Evolutionary conservation across 2,797 vertebrate genomes (phyloP), one percentile per base, ranked within the genome.

Genomic region (Loriculus beryllinus): DNA sequence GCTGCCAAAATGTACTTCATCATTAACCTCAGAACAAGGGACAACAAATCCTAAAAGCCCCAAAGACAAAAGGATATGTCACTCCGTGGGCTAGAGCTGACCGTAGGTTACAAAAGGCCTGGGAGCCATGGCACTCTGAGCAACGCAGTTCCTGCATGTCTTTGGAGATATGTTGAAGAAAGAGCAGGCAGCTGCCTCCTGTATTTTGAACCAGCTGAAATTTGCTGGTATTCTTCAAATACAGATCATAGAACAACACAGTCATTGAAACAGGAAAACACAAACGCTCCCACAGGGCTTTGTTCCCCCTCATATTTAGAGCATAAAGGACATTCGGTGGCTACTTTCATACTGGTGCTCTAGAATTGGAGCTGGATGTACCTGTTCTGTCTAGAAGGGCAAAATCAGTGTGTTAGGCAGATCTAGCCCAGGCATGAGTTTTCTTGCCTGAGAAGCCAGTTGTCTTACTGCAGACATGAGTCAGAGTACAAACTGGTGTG

Each of bases 101-200:
- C 29, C 9, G 3, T 4, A 4, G 17, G 17, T 63, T 47, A 71
- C 19, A 77, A 70, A 49, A 28, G 28, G 7, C 3, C 2, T 0
- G 31, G 43, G 59, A 76, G 21, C n/a, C 62, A 10, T 21, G 3
- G 25, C 1, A 4, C 29, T 37, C 51, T 59, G 57, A 0, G 3
- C 1, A 2, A 13, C 14, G 18, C 21, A 4, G 10, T 7, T 0
- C 0, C 69, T 64, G 37, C 47, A 9, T 2, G 1, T 39, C 22
- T 19, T 23, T 21, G 47, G 25, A 75, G 35, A 8, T 11, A 21
- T 0, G 14, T 43, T 75, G 47, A 79, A 25, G 42, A 64, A 70
- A 72, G 14, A 64, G 39, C 28, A 39, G 57, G 13, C 22, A 86
- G 67, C 16, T 79, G 25, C 14, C n/a, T 57, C 52, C 80, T 69